phyloP scores from a whole-genome alignment of 2,888 invertebrate genomes.

The Pteria penguin region DNA sequence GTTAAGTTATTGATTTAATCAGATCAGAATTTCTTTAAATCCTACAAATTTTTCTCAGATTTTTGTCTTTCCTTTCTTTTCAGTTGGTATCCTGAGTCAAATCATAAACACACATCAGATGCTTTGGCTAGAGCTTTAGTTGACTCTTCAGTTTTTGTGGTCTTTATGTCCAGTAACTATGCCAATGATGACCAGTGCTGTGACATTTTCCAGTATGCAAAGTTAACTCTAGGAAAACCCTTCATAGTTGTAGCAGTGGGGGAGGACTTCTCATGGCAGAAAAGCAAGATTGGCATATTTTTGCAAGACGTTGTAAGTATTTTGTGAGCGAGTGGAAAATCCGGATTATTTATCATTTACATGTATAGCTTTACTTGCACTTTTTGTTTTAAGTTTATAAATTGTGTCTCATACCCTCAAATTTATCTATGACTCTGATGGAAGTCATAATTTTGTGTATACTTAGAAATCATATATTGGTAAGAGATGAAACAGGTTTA shows the following conservation, averaged over 20 bases:
- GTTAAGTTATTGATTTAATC: too few species aligned
- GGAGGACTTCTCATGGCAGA: slow-evolving; percentile 69
- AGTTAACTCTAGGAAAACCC: slow-evolving; percentile 66
- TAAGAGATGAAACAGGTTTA: too few species aligned
- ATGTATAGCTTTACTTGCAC: too few species aligned
- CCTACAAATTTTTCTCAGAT: too few species aligned
- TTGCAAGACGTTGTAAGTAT: slow-evolving; percentile 70
- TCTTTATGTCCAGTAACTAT: slow-evolving; percentile 70
- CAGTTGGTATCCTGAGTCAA: background rate
- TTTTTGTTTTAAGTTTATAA: too few species aligned
- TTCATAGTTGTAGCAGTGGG: slow-evolving; percentile 69
- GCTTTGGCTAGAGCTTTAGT: slow-evolving; percentile 63
- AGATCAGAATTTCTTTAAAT: too few species aligned
- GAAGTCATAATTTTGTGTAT: too few species aligned
- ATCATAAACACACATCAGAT: background rate
- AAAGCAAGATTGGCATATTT: slow-evolving; percentile 70
- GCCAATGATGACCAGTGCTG: slow-evolving; percentile 67
- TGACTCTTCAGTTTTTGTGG: slow-evolving; percentile 70
- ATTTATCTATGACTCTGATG: too few species aligned
- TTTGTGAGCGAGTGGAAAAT: too few species aligned
- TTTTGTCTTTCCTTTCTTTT: background rate
- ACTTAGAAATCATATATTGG: too few species aligned
- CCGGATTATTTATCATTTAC: too few species aligned
- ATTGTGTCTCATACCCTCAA: too few species aligned
- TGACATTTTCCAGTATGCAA: slow-evolving; percentile 72